Evolutionary conservation across 2,797 vertebrate species (phyloP), one percentile per base, ranked within the genome.

Genomic region (Macrochelys suwanniensis): DNA sequence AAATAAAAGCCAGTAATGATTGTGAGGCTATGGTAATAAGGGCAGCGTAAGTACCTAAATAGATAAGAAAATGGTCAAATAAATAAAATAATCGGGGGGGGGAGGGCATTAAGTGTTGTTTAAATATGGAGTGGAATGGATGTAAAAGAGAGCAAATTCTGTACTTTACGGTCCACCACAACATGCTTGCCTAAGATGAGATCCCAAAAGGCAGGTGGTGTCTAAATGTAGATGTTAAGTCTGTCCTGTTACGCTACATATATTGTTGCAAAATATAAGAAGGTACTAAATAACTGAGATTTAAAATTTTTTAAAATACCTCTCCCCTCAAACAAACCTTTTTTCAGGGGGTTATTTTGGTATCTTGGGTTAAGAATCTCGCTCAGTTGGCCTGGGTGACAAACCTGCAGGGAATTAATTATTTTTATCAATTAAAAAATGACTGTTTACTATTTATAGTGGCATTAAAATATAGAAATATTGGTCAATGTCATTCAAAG

Each of bases 81-180:
- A 97, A 97, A 97, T 96, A 97, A 97, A 94, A 95, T 92, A 82
- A 82, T 94, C 93, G 95, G 93, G 94, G 90, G 54, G 93, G 96
- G 89, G 54, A 0, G n/a, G 89, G 89, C 65, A 90, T 93, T 82
- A 86, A 74, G 61, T 25, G 83, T 89, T 2, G 0, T 68, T 89
- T 28, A 78, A 92, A 87, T 15, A 47, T 47, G 42, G 71, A 47
- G 71, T 45, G 71, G 88, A 80, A 53, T 42, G 90, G 91, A 51
- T 93, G 93, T 68, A n/a, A 80, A 96, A 84, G 77, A 78, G 74
- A 89, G 88, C 82, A 94, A 53, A 59, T 93, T 95, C 82, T 82
- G 91, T 88, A 61, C 80, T 84, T 82, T 74, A 78, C 92, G 50
- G 77, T 89, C 92, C 82, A 19, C 85, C 80, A 6, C 89, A 77